phyloP scores from a whole-genome alignment of 2,888 invertebrate species.

The Chalcosyrphus nemorum region DNA sequence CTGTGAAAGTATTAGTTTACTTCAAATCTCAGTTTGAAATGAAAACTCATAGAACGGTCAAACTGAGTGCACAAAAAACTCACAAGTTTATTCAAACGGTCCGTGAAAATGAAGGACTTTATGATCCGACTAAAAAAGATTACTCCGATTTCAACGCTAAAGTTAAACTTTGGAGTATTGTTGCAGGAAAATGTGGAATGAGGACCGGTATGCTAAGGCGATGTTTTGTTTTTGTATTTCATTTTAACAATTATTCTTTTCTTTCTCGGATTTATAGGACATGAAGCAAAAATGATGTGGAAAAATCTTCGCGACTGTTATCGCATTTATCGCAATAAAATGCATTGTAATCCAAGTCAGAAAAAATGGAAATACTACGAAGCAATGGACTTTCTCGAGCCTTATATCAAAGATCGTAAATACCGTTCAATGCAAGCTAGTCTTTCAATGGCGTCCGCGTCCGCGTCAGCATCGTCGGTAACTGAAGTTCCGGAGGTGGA shows the following conservation, averaged over 20 bases:
- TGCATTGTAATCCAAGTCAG: neutral
- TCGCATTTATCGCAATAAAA: slow-evolving; percentile 9
- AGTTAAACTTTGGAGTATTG: slow-evolving; percentile 7
- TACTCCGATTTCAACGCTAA: slow-evolving; percentile 7
- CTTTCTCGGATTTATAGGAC: neutral
- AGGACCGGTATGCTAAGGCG: slow-evolving; percentile 19
- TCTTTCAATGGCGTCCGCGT: no score
- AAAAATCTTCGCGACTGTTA: slow-evolving; percentile 35
- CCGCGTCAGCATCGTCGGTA: no score
- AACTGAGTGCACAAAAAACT: neutral
- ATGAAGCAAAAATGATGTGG: slow-evolving; percentile 34
- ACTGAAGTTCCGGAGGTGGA: neutral
- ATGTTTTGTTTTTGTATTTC: neutral
- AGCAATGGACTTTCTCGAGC: slow-evolving; percentile 40
- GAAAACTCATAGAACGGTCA: no score
- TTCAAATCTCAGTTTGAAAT: no score
- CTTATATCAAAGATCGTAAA: slow-evolving; percentile 29
- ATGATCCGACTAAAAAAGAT: slow-evolving; percentile 7
- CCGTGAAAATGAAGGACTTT: neutral
- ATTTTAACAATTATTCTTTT: no score
- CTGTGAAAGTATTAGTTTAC: neutral
- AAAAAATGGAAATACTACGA: slow-evolving; percentile 4
- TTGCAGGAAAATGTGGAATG: slow-evolving; percentile 15
- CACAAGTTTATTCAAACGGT: slow-evolving; percentile 6
- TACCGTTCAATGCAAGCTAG: neutral